phyloP scores from a whole-genome alignment of 2,113 vertebrate species.

The Pseudorasbora parva region DNA sequence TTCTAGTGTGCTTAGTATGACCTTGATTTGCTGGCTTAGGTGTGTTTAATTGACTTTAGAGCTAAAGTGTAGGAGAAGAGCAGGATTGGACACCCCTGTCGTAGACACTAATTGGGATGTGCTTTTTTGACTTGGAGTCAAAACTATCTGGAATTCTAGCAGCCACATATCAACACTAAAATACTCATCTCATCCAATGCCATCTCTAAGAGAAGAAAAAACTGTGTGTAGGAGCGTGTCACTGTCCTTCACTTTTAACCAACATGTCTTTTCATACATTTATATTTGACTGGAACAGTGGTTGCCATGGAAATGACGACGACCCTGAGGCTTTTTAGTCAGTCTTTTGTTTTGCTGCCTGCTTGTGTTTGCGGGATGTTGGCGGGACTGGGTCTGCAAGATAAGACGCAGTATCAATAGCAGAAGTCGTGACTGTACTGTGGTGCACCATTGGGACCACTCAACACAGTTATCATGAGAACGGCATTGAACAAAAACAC shows the following conservation, averaged over 20 bases:
- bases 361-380: constrained; percentile 38
- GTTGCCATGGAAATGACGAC: constrained; percentile 47
- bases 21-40: too few species aligned
- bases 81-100: too few species aligned
- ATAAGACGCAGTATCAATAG: constrained; percentile 38
- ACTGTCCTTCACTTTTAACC: constrained; percentile 49
- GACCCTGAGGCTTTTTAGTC: constrained; percentile 35
- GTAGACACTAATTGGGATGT: too few species aligned
- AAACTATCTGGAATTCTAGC: too few species aligned
- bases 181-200: not conserved
- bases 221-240: constrained; percentile 17
- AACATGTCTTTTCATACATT: constrained; percentile 42
- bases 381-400: constrained; percentile 26
- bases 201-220: constrained; percentile 1
- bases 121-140: too few species aligned
- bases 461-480: not conserved
- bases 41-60: too few species aligned
- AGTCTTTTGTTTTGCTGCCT: constrained; percentile 32
- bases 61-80: too few species aligned
- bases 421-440: constrained; percentile 22
- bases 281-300: constrained; percentile 23
- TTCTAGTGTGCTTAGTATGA: too few species aligned
- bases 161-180: too few species aligned
- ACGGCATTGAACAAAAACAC: not conserved
- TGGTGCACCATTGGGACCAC: not conserved